Evolutionary conservation across 2,113 vertebrate genomes (phyloP), one percentile per base, ranked within the genome.

Genomic region (Odontesthes bonariensis): DNA sequence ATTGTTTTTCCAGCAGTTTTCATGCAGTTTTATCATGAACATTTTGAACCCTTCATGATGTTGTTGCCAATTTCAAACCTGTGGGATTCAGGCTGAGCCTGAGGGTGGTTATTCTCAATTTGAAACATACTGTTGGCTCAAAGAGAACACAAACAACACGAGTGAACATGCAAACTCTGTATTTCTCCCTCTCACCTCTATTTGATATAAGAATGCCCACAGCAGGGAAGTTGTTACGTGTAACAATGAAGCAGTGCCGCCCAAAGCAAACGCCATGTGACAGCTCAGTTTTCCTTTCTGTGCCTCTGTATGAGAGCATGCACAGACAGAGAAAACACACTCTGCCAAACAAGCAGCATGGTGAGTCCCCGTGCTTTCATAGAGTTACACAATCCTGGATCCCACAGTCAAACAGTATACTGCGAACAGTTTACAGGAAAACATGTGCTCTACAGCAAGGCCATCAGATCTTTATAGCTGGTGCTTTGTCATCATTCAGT

Each of bases 221-320:
- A 56, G 42, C 33, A 16, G 61, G 81, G 67, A 66, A 75, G 74
- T 32, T 44, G 75, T 83, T 84, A 76, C 55, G 20, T 74, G 42
- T 56, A 64, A 84, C 65, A 84, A 77, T 60, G 40, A 57, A 66
- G 65, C 73, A 53, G 62, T 57, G 69, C 42, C 65, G 51, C 35
- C 79, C 47, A 51, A 75, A 82, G 73, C 60, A 63, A 73, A 82
- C 54, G 73, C 77, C 86, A 89, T 90, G 89, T 87, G 90, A 92
- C 79, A 9, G 77, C 51, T 89, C 68, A 79, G 54, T 35, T 87
- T 88, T 73, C 79, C 64, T 78, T 14, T 56, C 59, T 44, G 58
- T 47, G 60, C 44, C 20, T 63, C 23, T 44, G 44, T 63, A 66
- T 27, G 52, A 17, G 56, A 70, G 52, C 32, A 71, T 62, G 67